phyloP scores from a whole-genome alignment of 2,113 vertebrate genomes.

The Vombatus ursinus region DNA sequence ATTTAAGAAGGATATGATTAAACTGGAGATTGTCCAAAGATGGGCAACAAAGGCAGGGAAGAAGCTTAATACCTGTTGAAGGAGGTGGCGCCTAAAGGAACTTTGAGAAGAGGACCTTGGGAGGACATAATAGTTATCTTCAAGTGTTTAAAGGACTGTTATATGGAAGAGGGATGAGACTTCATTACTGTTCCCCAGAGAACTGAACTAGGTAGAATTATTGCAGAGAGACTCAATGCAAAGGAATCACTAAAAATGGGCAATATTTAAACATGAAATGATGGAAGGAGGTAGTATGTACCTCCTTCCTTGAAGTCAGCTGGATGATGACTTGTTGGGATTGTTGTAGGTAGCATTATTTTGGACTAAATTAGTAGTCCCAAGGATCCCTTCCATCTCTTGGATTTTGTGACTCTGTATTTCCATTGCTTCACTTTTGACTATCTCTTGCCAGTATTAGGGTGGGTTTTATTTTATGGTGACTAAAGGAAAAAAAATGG shows the following conservation, averaged over 20 bases:
- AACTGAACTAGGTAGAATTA: not conserved
- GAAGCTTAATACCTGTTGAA: not conserved
- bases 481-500: constrained; percentile 44
- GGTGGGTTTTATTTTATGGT: constrained; percentile 6
- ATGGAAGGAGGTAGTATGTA: not conserved
- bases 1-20: not conserved
- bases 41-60: not conserved
- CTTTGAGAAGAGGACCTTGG: not conserved
- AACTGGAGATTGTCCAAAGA: not conserved
- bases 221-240: not conserved
- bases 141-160: not conserved
- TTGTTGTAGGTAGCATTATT: not conserved
- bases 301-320: not conserved
- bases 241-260: not conserved
- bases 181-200: not conserved
- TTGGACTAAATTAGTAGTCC: not conserved
- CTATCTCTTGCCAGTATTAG: not conserved
- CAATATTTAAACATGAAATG: not conserved
- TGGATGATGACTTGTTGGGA: not conserved
- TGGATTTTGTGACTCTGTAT: not conserved
- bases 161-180: not conserved
- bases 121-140: not conserved
- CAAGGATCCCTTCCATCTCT: not conserved
- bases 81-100: not conserved
- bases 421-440: constrained; percentile 34